These are phyloP conservation scores for Sebastes hopkinsi DNA, from an alignment of 2,797 vertebrate species.

Conservation along the genomic window DNA sequence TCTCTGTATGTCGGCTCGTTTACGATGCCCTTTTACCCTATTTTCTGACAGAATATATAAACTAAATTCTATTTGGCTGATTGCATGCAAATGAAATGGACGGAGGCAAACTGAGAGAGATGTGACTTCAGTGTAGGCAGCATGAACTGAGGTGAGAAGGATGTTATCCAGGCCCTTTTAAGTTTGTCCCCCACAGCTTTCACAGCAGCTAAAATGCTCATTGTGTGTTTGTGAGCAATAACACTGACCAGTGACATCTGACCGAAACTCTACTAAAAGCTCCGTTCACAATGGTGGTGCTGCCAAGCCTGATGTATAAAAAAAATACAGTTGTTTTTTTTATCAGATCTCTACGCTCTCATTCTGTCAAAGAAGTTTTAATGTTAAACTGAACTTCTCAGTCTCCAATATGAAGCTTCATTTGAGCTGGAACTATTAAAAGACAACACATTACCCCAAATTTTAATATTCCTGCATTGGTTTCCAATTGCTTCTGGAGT, in stretches of 20 bases:
- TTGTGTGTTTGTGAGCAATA: slow-evolving; percentile 4
- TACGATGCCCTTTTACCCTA: slow-evolving; percentile 1
- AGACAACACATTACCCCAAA: neutral
- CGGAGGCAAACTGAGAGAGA: neutral
- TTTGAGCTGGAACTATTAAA: neutral
- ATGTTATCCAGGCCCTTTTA: slow-evolving; percentile 1
- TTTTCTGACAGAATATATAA: slow-evolving; percentile 12
- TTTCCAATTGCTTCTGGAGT: neutral
- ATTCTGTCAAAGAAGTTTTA: neutral
- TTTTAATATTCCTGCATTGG: neutral
- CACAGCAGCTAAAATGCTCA: neutral
- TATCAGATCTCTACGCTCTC: neutral
- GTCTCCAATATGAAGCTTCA: neutral
- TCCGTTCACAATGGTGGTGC: neutral
- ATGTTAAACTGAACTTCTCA: neutral
- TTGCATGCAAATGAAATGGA: slow-evolving; percentile 20
- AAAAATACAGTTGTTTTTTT: neutral
- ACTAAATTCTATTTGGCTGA: slow-evolving; percentile 2
- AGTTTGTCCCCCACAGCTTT: neutral
- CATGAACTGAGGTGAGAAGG: neutral
- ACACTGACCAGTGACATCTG: slow-evolving; percentile 9
- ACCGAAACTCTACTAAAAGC: neutral
- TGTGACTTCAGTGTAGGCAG: neutral
- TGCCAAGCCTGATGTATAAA: neutral
- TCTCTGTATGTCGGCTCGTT: neutral